Conservation (phyloP, 2,113 vertebrate species). For the Corvus cornix region DNA sequence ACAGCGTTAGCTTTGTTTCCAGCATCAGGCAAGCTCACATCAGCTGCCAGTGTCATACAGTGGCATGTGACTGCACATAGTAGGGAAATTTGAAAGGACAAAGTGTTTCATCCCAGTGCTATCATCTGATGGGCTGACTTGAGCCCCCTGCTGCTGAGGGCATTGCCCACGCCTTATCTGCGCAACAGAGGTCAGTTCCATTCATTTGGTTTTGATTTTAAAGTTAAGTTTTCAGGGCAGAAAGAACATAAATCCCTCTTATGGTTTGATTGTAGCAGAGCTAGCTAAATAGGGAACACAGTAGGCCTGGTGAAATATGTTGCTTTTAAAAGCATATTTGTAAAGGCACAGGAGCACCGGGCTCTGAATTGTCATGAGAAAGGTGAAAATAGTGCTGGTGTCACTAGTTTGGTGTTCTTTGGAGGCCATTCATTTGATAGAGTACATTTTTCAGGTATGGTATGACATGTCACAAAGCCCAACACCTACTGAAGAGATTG, state of each 20-base stretch:
- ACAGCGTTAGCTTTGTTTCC: conserved; percentile 16
- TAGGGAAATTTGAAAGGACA: background rate
- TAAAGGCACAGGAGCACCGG: background rate
- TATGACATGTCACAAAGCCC: background rate
- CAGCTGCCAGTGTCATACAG: background rate
- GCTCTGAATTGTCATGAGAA: background rate
- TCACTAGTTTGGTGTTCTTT: background rate
- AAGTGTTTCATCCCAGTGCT: background rate
- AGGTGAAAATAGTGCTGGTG: background rate
- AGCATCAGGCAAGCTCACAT: background rate
- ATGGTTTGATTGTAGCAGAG: background rate
- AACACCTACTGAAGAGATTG: background rate
- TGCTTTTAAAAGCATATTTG: background rate
- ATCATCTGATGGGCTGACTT: background rate
- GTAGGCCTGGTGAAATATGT: background rate
- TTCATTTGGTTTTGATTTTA: background rate
- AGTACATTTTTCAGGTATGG: background rate
- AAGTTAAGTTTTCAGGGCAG: background rate
- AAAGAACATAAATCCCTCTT: background rate
- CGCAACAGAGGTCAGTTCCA: background rate
- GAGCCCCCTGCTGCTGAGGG: background rate
- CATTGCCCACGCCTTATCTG: background rate
- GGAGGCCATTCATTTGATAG: background rate
- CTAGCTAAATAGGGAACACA: background rate
- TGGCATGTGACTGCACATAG: background rate